Evolutionary conservation across 2,888 invertebrate species (phyloP).

Genomic region (Lamellibrachia satsuma): DNA sequence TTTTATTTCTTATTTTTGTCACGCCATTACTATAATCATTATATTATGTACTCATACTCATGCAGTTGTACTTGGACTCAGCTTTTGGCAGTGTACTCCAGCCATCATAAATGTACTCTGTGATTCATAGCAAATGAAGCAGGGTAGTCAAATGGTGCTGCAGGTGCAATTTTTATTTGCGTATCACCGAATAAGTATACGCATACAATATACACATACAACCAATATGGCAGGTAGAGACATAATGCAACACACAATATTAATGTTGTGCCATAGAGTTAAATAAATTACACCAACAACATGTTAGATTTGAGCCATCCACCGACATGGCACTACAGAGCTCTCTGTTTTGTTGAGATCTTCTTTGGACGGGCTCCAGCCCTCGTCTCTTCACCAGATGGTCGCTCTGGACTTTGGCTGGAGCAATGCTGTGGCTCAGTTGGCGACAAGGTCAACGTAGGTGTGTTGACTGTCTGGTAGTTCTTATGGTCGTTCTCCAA

Average conservation of each 20-base stretch:
- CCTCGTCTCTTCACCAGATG: slow-evolving; percentile 30
- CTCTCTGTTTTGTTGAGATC: slow-evolving; percentile 31
- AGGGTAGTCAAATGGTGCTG: neutral
- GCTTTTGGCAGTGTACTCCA: too few species aligned
- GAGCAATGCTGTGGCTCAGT: neutral
- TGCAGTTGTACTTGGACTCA: too few species aligned
- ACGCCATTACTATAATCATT: too few species aligned
- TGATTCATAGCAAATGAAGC: neutral
- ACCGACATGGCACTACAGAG: slow-evolving; percentile 24
- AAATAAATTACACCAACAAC: slow-evolving; percentile 4
- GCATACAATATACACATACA: slow-evolving; percentile 7
- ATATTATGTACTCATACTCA: too few species aligned
- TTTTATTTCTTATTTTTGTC: too few species aligned
- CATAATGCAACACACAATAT: neutral
- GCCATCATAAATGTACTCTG: neutral
- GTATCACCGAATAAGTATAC: slow-evolving; percentile 10
- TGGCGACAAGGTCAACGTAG: neutral
- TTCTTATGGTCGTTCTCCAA: neutral
- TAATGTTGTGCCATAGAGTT: neutral
- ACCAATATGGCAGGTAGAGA: neutral
- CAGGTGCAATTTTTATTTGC: neutral
- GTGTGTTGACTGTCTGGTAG: neutral
- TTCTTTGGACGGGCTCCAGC: slow-evolving; percentile 38
- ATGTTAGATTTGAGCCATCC: neutral
- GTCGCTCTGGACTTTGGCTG: slow-evolving; percentile 30